These are phyloP conservation scores for Aphrophora alni DNA, from an alignment of 2,888 invertebrate genomes.

Conservation along the genomic window DNA sequence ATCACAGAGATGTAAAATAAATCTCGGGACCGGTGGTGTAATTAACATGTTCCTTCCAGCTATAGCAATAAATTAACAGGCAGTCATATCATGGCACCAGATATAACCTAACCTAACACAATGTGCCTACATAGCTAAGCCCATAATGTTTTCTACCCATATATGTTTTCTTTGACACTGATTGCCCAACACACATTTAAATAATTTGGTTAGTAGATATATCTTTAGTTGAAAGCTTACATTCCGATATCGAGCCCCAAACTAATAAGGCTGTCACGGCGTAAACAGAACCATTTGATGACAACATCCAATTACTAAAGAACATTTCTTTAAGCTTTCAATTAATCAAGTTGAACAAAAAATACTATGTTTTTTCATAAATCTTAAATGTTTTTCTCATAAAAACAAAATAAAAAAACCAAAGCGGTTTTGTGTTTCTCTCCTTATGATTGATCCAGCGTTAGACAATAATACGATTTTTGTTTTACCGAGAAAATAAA, in stretches of 20 bases:
- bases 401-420: too few species aligned
- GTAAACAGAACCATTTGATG: background rate
- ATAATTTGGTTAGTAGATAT: background rate
- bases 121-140: background rate
- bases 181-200: background rate
- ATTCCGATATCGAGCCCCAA: background rate
- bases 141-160: background rate
- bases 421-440: too few species aligned
- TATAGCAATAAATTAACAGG: background rate
- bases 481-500: too few species aligned
- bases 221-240: background rate
- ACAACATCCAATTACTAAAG: background rate
- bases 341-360: background rate
- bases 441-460: too few species aligned
- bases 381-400: too few species aligned
- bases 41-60: conserved; percentile 9
- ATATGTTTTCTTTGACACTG: background rate
- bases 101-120: conserved; percentile 2
- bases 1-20: background rate
- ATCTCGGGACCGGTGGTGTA: background rate
- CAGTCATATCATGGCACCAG: background rate
- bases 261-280: background rate
- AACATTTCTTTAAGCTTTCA: background rate
- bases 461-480: too few species aligned
- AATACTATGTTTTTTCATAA: background rate